Evolutionary conservation across 2,888 invertebrate species (phyloP).

Genomic region (Lampropteryx suffumata): DNA sequence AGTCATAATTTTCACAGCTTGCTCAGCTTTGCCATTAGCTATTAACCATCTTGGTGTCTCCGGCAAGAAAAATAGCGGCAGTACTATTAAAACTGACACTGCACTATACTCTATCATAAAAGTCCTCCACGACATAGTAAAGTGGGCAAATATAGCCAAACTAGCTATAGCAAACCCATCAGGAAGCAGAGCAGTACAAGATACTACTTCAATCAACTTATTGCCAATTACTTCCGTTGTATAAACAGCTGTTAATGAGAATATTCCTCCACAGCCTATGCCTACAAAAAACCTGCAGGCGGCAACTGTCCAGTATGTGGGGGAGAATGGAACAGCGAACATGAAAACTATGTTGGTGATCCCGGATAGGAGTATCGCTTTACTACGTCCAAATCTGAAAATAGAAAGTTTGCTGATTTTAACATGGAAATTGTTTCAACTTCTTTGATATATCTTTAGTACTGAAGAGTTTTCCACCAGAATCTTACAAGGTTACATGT

Average conservation of each 20-base stretch:
- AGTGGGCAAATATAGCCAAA: constrained; percentile 50
- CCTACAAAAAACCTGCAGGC: constrained; percentile 85
- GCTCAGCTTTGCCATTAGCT: constrained; percentile 44
- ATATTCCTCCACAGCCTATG: constrained; percentile 88
- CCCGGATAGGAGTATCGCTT: constrained; percentile 85
- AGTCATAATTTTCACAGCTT: constrained; percentile 46
- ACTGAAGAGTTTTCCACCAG: no score
- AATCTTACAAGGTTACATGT: no score
- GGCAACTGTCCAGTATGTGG: constrained; percentile 81
- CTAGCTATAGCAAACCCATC: constrained; percentile 46
- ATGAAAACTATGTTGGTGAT: constrained; percentile 85
- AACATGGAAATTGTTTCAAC: no score
- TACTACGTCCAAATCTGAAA: constrained; percentile 66
- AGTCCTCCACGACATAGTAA: constrained; percentile 47
- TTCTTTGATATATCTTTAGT: no score
- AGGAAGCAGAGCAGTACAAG: constrained; percentile 39
- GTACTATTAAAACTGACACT: constrained; percentile 40
- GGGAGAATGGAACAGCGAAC: constrained; percentile 84
- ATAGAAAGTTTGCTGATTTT: background rate
- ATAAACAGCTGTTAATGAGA: constrained; percentile 77
- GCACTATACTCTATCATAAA: constrained; percentile 44
- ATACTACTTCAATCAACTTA: constrained; percentile 61
- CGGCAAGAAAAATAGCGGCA: constrained; percentile 46
- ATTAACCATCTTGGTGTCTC: constrained; percentile 66
- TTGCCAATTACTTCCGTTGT: constrained; percentile 84